Conservation (phyloP, 2,797 vertebrate species). For the Erethizon dorsatum region DNA sequence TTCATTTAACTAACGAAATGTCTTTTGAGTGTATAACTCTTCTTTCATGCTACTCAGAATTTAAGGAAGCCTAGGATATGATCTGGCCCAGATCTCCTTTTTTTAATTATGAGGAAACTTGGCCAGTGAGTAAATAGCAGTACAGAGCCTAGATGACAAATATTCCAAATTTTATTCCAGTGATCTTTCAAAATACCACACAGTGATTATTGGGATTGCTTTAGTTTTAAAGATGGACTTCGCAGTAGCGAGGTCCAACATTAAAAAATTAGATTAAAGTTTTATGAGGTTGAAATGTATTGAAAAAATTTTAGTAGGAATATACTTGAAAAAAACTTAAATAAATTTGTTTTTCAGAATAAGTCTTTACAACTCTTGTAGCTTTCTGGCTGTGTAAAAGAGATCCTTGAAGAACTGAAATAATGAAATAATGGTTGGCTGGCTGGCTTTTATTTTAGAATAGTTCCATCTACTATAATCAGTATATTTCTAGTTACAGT, state of each 20-base stretch:
- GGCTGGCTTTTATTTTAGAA: not conserved
- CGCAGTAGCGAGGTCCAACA: not conserved
- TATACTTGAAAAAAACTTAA: not conserved
- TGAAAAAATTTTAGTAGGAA: not conserved
- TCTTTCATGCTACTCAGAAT: not conserved
- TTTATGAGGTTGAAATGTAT: not conserved
- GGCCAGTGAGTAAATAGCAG: not conserved
- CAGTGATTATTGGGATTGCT: not conserved
- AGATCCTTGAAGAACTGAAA: not conserved
- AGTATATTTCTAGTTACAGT: not conserved
- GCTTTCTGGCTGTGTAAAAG: not conserved
- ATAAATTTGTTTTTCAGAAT: not conserved
- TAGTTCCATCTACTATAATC: not conserved
- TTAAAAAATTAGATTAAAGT: not conserved
- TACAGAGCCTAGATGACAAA: not conserved
- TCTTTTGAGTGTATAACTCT: not conserved
- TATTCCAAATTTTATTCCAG: not conserved
- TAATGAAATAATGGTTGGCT: not conserved
- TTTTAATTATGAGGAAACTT: not conserved
- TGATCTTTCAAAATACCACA: not conserved
- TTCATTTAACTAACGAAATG: not conserved
- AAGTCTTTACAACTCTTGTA: not conserved
- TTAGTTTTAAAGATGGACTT: not conserved
- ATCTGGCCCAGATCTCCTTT: not conserved
- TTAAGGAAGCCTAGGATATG: not conserved